Base-by-base conservation (phyloP, 2,797 vertebrate species). In the Sylvia borin region DNA sequence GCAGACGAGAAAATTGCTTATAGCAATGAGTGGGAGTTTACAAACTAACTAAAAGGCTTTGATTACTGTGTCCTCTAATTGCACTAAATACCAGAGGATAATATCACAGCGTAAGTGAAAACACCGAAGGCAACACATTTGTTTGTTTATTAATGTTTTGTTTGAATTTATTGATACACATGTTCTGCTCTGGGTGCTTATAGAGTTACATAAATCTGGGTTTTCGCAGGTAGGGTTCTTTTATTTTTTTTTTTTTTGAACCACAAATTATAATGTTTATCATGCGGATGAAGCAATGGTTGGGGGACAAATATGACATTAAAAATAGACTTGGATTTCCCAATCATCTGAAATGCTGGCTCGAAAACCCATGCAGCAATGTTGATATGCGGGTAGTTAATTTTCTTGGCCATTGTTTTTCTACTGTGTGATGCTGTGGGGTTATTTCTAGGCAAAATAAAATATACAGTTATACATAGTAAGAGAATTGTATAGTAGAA, bases 401-500 rank as follows among this genome's bases (percentile, higher is more conserved):
- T 85, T 95, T 96, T 96, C 91, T 95, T 96, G 97, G 92, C 93
- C 94, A 97, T 98, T 97, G 96, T 97, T 97, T 97, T 92, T 92
- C 89, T 92, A 91, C 93, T 85, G 80, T 96, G 92, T 94, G 95
- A 90, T 97, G 94, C 96, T 96, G 81, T 95, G 96, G 96, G 96
- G 97, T 97, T 97, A 94, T 98, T 98, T 97, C 97, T 96, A 97
- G 96, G 90, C 90, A 53, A 92, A 95, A 93, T 73, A 48, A 95
- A 97, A 93, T 93, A 95, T 97, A 94, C 90, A 91, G 96, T 94
- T 96, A 97, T 96, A 97, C 97, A 97, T 94, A 96, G 97, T 94
- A 95, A 87, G 87, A 95, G 92, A 92, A 96, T 94, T 97, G 85
- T 96, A 97, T 97, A 97, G 98, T 98, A 99, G 98, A 98, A 98